Conservation (phyloP, 2,113 vertebrate genomes). For the Burhinus oedicnemus region DNA sequence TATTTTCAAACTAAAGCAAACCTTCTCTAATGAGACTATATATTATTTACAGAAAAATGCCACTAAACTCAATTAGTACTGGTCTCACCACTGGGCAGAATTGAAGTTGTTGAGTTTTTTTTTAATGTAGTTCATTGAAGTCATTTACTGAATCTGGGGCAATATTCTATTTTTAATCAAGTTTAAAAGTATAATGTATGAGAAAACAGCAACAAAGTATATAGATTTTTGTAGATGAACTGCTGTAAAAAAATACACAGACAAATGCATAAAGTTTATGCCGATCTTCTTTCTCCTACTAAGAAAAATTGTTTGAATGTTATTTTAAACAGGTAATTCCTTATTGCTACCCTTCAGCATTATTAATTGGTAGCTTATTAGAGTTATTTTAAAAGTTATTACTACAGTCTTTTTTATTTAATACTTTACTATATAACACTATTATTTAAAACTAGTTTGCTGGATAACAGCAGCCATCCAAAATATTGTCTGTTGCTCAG, state of each 20-base stretch:
- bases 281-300: not conserved
- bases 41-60: constrained; percentile 43
- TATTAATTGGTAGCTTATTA: constrained; percentile 64
- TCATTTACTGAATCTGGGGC: constrained; percentile 18
- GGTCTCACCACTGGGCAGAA: not conserved
- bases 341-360: not conserved
- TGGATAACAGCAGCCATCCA: not conserved
- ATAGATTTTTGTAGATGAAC: not conserved
- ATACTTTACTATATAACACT: not conserved
- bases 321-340: constrained; percentile 47
- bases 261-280: not conserved
- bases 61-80: constrained; percentile 38
- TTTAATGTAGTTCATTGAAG: not conserved
- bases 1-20: constrained; percentile 33
- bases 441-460: not conserved
- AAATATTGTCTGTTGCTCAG: constrained; percentile 1
- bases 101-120: constrained; percentile 23
- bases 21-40: constrained; percentile 37
- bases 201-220: not conserved
- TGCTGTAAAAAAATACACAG: not conserved
- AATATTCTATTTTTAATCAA: constrained; percentile 34
- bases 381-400: constrained; percentile 48
- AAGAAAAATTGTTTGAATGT: not conserved
- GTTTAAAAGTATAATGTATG: not conserved
- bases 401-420: constrained; percentile 22